A percentile compares a stretch with the other conserved stretches of the same genome.
Conservation (phyloP, 2,113 vertebrate genomes). For the Neodontobutis hainanensis region DNA sequence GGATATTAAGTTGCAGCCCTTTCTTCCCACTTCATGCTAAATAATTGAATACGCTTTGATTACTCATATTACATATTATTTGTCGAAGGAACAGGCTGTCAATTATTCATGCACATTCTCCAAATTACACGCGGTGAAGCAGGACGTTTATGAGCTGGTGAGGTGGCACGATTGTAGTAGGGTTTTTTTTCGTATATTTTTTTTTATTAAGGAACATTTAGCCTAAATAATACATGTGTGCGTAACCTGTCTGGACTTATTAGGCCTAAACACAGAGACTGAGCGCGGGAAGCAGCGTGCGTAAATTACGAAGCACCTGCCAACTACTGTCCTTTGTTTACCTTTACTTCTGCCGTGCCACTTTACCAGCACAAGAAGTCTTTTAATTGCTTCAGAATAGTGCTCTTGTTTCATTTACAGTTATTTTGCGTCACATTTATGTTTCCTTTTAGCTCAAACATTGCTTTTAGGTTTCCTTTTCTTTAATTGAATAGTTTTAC, state of each 20-base stretch:
- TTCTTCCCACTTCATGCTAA: conserved; percentile 82
- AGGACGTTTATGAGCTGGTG: not conserved
- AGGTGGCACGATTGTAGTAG: not conserved
- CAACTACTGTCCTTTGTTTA: conserved; percentile 64
- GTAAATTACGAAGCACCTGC: conserved; percentile 55
- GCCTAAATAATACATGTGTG: conserved; percentile 50
- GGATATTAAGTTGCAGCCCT: conserved; percentile 83
- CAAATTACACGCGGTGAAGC: conserved; percentile 22
- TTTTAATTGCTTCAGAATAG: not conserved
- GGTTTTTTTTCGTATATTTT: too few relatives aligned
- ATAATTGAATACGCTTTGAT: conserved; percentile 92
- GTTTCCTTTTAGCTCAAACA: too few relatives aligned
- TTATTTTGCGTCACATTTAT: too few relatives aligned
- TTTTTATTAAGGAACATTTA: conserved; percentile 42
- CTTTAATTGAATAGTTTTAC: not conserved
- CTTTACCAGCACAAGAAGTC: not conserved
- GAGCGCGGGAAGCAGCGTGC: conserved; percentile 60
- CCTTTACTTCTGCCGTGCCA: conserved; percentile 22
- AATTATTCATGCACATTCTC: conserved; percentile 83
- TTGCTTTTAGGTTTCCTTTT: not conserved
- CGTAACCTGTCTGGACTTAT: conserved; percentile 50
- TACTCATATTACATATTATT: conserved; percentile 93
- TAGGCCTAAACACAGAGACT: conserved; percentile 24
- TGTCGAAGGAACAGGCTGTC: conserved; percentile 84
- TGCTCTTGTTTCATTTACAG: not conserved